A percentile compares a stretch with the other conserved stretches of the same genome.
These are phyloP conservation scores for Eueremaeus valkanovi DNA, from an alignment of 2,888 invertebrate species.

Conservation along the genomic window DNA sequence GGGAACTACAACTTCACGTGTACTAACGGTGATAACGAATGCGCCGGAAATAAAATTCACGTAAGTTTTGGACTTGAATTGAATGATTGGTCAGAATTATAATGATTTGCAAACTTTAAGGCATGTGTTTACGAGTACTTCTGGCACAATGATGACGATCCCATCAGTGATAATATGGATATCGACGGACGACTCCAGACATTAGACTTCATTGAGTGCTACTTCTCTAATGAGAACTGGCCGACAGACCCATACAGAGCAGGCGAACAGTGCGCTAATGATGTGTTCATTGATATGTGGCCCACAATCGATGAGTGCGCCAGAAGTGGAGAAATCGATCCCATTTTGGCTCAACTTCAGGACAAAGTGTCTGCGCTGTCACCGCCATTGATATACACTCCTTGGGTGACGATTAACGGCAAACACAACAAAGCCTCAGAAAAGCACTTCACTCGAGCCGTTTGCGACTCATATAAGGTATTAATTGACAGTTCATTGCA, in stretches of 20 bases:
- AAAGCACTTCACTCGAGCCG: conserved; percentile 11
- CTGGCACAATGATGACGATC: conserved; percentile 36
- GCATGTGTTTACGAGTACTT: conserved; percentile 24
- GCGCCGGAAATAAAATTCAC: conserved; percentile 29
- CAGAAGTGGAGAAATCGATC: neutral
- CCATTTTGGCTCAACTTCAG: neutral
- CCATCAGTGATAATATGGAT: conserved; percentile 28
- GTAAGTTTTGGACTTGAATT: neutral
- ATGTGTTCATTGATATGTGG: conserved; percentile 11
- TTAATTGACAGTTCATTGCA: neutral
- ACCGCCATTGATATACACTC: conserved; percentile 23
- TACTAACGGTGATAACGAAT: conserved; percentile 16
- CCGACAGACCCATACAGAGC: neutral
- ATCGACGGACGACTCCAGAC: conserved; percentile 27
- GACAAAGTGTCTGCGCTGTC: neutral
- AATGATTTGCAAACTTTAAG: neutral
- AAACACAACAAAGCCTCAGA: conserved; percentile 23
- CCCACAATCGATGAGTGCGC: neutral
- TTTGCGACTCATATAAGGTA: conserved; percentile 36
- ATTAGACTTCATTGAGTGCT: conserved; percentile 30
- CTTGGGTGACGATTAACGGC: conserved; percentile 31
- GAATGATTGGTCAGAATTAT: neutral
- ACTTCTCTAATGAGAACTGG: conserved; percentile 7
- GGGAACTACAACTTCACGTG: conserved; percentile 16
- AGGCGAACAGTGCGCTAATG: neutral